A percentile compares a stretch with the other conserved stretches of the same genome.
Evolutionary conservation across 2,888 invertebrate genomes (phyloP).

Genomic region (Parthenolecanium corni): DNA sequence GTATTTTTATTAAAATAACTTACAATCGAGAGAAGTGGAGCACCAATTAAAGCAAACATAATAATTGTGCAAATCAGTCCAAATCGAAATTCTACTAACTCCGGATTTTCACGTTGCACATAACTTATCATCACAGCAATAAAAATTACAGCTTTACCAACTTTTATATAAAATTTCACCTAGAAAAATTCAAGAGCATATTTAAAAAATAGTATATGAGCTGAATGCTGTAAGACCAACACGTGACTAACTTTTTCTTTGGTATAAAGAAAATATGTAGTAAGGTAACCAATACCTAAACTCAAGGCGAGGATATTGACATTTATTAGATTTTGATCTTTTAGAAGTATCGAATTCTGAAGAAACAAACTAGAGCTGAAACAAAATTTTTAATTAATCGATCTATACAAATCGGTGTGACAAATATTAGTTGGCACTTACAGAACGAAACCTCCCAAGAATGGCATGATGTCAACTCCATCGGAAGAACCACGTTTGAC

Average conservation of each 20-base stretch:
- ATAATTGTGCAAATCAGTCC: conserved; percentile 58
- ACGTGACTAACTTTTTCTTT: conserved; percentile 21
- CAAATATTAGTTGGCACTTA: too few species aligned
- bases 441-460: conserved; percentile 65
- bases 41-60: conserved; percentile 54
- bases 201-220: too few species aligned
- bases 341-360: conserved; percentile 6
- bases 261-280: conserved; percentile 17
- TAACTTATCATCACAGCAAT: conserved; percentile 52
- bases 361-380: conserved; percentile 9
- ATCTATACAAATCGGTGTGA: background rate
- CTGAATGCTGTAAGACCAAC: background rate
- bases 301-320: background rate
- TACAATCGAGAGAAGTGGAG: conserved; percentile 59
- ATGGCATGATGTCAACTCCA: conserved; percentile 55
- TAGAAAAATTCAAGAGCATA: conserved; percentile 29
- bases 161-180: conserved; percentile 34
- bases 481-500: conserved; percentile 54
- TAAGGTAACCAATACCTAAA: background rate
- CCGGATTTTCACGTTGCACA: conserved; percentile 52
- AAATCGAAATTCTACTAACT: conserved; percentile 53
- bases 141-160: conserved; percentile 47
- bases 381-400: background rate
- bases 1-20: conserved; percentile 37
- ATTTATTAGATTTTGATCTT: conserved; percentile 14